These are phyloP conservation scores for Hydropsyche tenuis DNA, from an alignment of 1,140 invertebrate species.

Conservation along the genomic window DNA sequence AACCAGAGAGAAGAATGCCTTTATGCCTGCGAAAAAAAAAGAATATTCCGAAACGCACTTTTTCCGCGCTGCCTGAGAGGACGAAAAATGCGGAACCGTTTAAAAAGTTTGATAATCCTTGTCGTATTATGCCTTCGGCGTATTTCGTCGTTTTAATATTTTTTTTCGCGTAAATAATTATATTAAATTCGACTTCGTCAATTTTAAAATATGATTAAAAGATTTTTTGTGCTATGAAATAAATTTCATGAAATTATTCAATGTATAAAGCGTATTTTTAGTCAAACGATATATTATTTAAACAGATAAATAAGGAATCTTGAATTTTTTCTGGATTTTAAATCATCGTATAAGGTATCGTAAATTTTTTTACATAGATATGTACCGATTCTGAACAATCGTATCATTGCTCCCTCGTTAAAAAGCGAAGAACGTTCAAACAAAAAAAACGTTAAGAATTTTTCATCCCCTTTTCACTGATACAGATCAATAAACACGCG, in stretches of 20 bases:
- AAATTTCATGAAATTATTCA: no score
- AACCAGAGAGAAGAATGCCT: no score
- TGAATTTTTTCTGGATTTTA: no score
- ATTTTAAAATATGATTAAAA: not conserved
- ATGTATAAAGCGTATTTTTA: no score
- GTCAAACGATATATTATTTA: no score
- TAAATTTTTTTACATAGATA: no score
- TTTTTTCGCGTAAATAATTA: conserved; percentile 16
- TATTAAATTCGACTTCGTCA: not conserved
- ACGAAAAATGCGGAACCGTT: conserved; percentile 22
- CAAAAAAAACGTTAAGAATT: conserved; percentile 21
- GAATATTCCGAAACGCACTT: not conserved
- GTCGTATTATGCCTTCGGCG: conserved; percentile 3
- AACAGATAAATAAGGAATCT: no score
- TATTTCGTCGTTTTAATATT: not conserved
- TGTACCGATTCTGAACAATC: conserved; percentile 8
- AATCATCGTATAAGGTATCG: no score
- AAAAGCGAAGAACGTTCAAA: conserved; percentile 16
- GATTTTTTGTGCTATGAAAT: no score
- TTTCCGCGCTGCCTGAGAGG: not conserved
- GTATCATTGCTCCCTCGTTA: conserved; percentile 25
- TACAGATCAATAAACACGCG: conserved; percentile 32
- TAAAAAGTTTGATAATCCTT: conserved; percentile 26
- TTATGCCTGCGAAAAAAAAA: no score
- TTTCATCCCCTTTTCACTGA: conserved; percentile 28